Conservation (phyloP, 2,888 invertebrate genomes). For the Elmis aenea region DNA sequence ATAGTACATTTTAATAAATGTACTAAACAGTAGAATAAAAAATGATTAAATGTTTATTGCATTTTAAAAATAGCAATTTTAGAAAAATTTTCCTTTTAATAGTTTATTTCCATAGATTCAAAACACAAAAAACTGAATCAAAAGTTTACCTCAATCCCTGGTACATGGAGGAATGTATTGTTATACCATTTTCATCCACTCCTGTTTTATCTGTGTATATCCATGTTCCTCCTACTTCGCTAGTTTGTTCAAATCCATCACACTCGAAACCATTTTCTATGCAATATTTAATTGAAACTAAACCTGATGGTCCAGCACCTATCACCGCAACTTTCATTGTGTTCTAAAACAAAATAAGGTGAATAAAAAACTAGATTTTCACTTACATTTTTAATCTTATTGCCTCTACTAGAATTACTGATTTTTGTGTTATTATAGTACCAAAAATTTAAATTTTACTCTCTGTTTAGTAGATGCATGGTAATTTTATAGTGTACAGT, state of each 20-base stretch:
- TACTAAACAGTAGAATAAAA: no score
- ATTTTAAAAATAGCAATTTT: no score
- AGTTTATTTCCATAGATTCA: no score
- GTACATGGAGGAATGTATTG: slow-evolving; percentile 78
- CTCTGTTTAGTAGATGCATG: no score
- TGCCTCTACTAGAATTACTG: no score
- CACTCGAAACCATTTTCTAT: slow-evolving; percentile 50
- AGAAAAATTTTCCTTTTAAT: no score
- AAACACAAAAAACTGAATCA: background rate
- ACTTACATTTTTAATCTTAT: no score
- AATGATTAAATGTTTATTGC: slow-evolving; percentile 40
- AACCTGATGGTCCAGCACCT: slow-evolving; percentile 72
- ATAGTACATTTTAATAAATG: no score
- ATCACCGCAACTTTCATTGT: slow-evolving; percentile 56
- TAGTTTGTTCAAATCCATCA: slow-evolving; percentile 65
- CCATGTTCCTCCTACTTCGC: slow-evolving; percentile 75
- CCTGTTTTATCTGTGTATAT: slow-evolving; percentile 63
- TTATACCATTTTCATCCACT: slow-evolving; percentile 59
- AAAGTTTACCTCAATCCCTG: slow-evolving; percentile 59
- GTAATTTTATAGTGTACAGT: no score
- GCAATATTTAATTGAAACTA: slow-evolving; percentile 60
- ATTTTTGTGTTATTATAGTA: no score
- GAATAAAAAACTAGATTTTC: no score
- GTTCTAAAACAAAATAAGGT: background rate
- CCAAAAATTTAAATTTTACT: background rate